Evolutionary conservation across 2,888 invertebrate species (phyloP), one percentile per base, ranked within the genome.

Genomic region (Apamea anceps): DNA sequence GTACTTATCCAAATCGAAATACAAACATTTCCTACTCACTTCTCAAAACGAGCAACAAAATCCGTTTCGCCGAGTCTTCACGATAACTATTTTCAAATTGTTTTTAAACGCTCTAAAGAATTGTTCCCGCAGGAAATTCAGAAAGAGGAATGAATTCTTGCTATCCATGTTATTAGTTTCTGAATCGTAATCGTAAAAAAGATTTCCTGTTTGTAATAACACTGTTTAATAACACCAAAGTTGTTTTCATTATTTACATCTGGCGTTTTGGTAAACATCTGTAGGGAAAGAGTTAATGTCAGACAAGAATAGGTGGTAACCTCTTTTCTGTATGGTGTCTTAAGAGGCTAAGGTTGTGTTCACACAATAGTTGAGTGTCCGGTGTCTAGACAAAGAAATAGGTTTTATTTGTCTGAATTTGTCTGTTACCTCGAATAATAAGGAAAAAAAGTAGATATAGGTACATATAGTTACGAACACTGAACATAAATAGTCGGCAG

Each of bases 11-110:
- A 28, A 57, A 37, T 42, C 18, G 0, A 51, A 76, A 62, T n/a
- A 32, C 21, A n/a, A 37, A 71, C 6, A 15, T 51, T 57, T 51
- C 2, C 21, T 18, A 42, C 13, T 21, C 18, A 25, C 15, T 57
- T 62, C 37, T 37, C 15, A 42, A 37, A 85, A 18, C 2, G 1
- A 63, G 37, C 21, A 18, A 74, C 21, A 18, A 25, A 71, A 78
- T 18, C 21, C 32, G 3, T 68, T 45, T 70, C 45, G 28, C 60
- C 6, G 25, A 21, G 28, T 48, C 42, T 42, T 60, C 51, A 84
- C 51, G 68, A 76, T 79, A 81, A 85, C 81, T 73, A 70, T 84
- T 87, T 85, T 82, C 77, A 87, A 89, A 88, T 86, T 85, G 77
- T 82, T 84, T 85, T 77, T 82, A 82, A 82, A 86, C 82, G 74